Evolutionary conservation across 2,888 invertebrate genomes (phyloP).

Genomic region (Andrena minutula): DNA sequence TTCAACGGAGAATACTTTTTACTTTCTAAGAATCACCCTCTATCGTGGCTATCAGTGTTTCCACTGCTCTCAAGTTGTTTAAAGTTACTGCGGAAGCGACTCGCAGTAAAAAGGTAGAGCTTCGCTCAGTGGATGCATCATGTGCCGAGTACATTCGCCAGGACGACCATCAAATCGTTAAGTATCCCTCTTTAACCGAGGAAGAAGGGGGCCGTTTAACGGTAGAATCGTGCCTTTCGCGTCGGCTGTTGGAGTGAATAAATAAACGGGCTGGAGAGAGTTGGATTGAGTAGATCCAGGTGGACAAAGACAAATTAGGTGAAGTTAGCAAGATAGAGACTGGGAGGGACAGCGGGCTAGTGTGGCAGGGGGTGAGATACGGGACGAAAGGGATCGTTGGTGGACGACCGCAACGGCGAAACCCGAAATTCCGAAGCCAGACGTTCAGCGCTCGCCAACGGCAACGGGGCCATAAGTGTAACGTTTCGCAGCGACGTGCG

Average conservation of each 20-base stretch:
- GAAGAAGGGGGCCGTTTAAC: not conserved
- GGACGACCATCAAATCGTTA: not conserved
- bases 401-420: slow-evolving; percentile 60
- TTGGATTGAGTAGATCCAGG: slow-evolving; percentile 43
- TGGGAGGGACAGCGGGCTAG: slow-evolving; percentile 24
- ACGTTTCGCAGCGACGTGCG: slow-evolving; percentile 68
- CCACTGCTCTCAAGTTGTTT: not conserved
- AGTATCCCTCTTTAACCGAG: not conserved
- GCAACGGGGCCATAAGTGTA: slow-evolving; percentile 77
- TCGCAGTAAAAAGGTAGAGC: not conserved
- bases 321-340: slow-evolving; percentile 53
- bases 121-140: not conserved
- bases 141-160: not conserved
- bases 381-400: slow-evolving; percentile 47
- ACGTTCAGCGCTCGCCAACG: slow-evolving; percentile 66
- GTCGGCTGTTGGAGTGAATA: slow-evolving; percentile 18
- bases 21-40: too few relatives aligned
- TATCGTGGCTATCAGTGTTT: not conserved
- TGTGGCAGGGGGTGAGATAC: not conserved
- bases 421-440: slow-evolving; percentile 62
- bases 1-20: not conserved
- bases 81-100: not conserved
- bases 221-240: slow-evolving; percentile 7
- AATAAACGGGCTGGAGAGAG: slow-evolving; percentile 39
- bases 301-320: slow-evolving; percentile 59